Evolutionary conservation across 2,113 vertebrate species (phyloP), one percentile per base, ranked within the genome.

Genomic region (Anthoscopus minutus): DNA sequence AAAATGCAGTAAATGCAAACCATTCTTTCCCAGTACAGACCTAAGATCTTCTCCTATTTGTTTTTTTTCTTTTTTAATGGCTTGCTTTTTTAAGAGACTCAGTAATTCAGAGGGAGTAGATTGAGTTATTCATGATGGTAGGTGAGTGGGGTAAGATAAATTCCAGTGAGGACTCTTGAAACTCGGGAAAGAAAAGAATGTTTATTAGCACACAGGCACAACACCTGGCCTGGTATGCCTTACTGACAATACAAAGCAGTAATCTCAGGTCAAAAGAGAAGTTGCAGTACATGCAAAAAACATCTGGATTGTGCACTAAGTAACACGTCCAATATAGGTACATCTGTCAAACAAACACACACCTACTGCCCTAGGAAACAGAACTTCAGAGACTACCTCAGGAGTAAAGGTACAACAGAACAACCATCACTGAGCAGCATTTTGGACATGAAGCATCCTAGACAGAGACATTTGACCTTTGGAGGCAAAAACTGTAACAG

Each of bases 131-230:
- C 15, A 66, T 6, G 8, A 37, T 0, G 0, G 18, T 3, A 10
- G 3, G 38, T 6, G 6, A 15, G 42, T 12, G 40, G 40, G 40
- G 2, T 31, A 38, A 91, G 82, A 18, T 8, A 42, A 88, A 86
- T 57, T 73, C 14, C 40, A 84, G 19, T 23, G 54, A 91, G 37
- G n/a, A 95, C 33, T 30, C 77, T 16, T n/a, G 48, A 74, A 88
- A 74, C 30, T 88, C 54, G 0, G 88, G 47, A 72, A 89, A 95
- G 91, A 83, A 94, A 87, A 74, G 19, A 71, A 57, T 37, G 50
- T 97, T 97, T 97, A 97, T 97, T 54, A 85, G 92, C 95, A 97
- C 96, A 91, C 30, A 70, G 90, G 91, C 95, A 95, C 58, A 89
- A 77, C 74, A 85, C 45, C 88, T 86, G 65, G 80, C 89, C 78